A percentile compares a stretch with the other conserved stretches of the same genome.
Evolutionary conservation across 2,113 vertebrate species (phyloP).

Genomic region (Carollia perspicillata): DNA sequence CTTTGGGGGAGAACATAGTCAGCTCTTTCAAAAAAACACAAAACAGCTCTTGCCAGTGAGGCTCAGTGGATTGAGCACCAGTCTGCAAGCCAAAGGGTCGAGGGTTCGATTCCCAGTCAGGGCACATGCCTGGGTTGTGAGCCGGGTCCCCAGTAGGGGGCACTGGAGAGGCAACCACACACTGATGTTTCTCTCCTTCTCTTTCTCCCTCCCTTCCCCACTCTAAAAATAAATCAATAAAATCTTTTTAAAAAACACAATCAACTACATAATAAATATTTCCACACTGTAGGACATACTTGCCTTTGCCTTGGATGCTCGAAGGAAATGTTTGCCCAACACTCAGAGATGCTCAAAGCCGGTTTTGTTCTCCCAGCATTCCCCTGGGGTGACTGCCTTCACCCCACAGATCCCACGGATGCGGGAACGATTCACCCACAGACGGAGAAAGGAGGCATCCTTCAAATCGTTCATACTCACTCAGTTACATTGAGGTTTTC

Average conservation of each 20-base stretch:
- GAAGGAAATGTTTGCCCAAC: not conserved
- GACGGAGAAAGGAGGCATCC: not conserved
- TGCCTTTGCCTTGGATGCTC: not conserved
- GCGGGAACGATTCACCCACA: not conserved
- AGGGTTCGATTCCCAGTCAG: too few species aligned
- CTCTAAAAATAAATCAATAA: too few species aligned
- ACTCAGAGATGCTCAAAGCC: not conserved
- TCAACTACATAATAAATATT: not conserved
- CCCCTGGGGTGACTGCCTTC: not conserved
- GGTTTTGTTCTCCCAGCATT: not conserved
- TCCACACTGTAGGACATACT: not conserved
- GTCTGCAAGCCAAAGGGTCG: too few species aligned
- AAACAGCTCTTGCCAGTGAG: too few species aligned
- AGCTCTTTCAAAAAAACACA: not conserved
- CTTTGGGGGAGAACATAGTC: not conserved
- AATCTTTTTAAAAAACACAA: not conserved
- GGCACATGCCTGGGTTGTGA: too few species aligned
- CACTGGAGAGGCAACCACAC: too few species aligned
- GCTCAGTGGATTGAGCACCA: too few species aligned
- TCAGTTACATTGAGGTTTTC: not conserved
- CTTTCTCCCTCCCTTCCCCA: too few species aligned
- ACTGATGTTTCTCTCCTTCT: too few species aligned
- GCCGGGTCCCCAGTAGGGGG: too few species aligned
- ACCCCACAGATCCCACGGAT: not conserved
- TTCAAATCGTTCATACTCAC: not conserved